Evolutionary conservation across 2,797 vertebrate genomes (phyloP).

Genomic region (Crax fasciolata): DNA sequence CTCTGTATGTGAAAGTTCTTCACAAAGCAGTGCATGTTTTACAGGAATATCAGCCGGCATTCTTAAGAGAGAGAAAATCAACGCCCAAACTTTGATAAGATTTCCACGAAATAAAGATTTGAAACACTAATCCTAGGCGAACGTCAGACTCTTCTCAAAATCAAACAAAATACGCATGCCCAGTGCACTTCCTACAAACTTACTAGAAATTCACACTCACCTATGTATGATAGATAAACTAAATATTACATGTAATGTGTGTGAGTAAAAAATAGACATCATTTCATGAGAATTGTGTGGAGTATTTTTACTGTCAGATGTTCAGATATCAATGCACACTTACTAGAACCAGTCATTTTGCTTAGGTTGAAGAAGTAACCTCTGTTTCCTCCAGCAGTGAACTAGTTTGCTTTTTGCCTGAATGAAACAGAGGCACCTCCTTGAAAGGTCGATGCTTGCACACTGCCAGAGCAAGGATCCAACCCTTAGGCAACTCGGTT

Average conservation of each 20-base stretch:
- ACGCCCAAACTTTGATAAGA: background rate
- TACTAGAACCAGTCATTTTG: background rate
- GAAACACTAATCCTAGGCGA: background rate
- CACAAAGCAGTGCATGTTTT: background rate
- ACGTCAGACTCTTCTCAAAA: background rate
- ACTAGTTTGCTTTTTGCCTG: background rate
- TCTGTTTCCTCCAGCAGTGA: background rate
- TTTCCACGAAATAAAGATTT: background rate
- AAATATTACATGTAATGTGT: background rate
- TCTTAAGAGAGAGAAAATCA: background rate
- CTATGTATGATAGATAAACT: background rate
- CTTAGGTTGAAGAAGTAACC: background rate
- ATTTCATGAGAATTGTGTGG: background rate
- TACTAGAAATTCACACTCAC: rapidly evolving
- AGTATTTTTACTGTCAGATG: background rate
- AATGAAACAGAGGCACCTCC: background rate
- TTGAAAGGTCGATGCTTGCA: background rate
- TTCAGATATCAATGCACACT: background rate
- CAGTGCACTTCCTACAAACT: background rate
- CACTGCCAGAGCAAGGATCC: background rate
- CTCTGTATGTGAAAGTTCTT: background rate
- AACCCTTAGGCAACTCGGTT: background rate
- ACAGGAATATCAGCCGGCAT: background rate
- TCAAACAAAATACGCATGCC: background rate
- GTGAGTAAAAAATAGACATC: background rate